phyloP scores from a whole-genome alignment of 2,888 invertebrate species.

The Cerastis rubricosa region DNA sequence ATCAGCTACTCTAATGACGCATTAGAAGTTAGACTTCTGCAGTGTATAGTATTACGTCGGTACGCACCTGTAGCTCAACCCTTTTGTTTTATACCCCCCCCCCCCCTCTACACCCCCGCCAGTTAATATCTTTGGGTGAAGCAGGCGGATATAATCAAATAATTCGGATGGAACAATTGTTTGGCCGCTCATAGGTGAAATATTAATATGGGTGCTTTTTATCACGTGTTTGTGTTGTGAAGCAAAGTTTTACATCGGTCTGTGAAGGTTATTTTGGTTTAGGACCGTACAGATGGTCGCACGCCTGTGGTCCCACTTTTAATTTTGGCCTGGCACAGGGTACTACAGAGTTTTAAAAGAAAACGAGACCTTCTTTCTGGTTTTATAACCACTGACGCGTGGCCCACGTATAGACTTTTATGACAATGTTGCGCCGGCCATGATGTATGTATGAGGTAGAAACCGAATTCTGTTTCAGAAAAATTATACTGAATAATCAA shows the following conservation, averaged over 20 bases:
- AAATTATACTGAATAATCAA: constrained; percentile 19
- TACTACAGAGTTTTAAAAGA: neutral
- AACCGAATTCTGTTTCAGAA: neutral
- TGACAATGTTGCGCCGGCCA: neutral
- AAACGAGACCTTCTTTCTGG: neutral
- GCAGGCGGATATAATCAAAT: constrained; percentile 52
- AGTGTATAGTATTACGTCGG: neutral
- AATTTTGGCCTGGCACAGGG: neutral
- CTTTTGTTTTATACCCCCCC: constrained; percentile 58
- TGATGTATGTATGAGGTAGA: neutral
- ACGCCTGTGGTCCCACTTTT: neutral
- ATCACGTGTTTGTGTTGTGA: neutral
- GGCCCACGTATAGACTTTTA: neutral
- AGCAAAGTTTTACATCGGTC: neutral
- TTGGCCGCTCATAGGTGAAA: constrained; percentile 41
- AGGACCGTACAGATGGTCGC: neutral
- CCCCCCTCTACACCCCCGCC: constrained; percentile 23
- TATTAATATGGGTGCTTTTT: constrained; percentile 15
- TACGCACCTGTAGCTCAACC: constrained; percentile 64
- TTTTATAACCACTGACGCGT: neutral
- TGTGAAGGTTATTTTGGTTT: neutral
- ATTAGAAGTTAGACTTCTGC: constrained; percentile 21
- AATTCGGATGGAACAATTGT: constrained; percentile 48
- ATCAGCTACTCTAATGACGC: neutral
- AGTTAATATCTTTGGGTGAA: constrained; percentile 55